phyloP scores from a whole-genome alignment of 2,113 vertebrate genomes.

The Trachemys scripta region DNA sequence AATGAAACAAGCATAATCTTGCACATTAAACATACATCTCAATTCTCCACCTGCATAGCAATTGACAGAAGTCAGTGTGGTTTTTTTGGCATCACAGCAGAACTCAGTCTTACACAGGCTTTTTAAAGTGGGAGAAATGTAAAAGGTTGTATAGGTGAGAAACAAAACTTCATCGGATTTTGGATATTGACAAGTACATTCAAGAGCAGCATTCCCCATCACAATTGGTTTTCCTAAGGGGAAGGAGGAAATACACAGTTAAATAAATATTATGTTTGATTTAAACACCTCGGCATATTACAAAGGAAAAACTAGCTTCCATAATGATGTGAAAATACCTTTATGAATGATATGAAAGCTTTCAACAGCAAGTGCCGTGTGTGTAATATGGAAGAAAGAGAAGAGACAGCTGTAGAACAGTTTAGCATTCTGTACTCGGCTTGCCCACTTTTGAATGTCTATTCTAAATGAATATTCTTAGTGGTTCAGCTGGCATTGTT shows the following conservation, averaged over 20 bases:
- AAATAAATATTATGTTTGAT: background rate
- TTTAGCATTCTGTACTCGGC: slow-evolving; percentile 53
- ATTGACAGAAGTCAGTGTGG: background rate
- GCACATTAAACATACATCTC: background rate
- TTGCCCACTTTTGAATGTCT: slow-evolving; percentile 33
- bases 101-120: background rate
- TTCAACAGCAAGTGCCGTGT: background rate
- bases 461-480: slow-evolving; percentile 61
- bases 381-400: slow-evolving; percentile 11
- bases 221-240: background rate
- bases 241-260: background rate
- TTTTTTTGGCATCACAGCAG: background rate
- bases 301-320: background rate
- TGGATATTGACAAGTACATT: background rate
- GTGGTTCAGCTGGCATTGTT: slow-evolving; percentile 61
- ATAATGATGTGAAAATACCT: background rate
- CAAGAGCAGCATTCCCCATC: background rate
- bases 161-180: background rate
- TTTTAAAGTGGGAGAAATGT: background rate
- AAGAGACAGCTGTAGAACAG: slow-evolving; percentile 28
- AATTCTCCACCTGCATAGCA: background rate
- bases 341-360: background rate
- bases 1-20: background rate
- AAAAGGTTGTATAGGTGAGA: slow-evolving; percentile 10
- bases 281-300: background rate